Evolutionary conservation across 1,140 invertebrate genomes (phyloP), one percentile per base, ranked within the genome.

Genomic region (Procambarus clarkii): DNA sequence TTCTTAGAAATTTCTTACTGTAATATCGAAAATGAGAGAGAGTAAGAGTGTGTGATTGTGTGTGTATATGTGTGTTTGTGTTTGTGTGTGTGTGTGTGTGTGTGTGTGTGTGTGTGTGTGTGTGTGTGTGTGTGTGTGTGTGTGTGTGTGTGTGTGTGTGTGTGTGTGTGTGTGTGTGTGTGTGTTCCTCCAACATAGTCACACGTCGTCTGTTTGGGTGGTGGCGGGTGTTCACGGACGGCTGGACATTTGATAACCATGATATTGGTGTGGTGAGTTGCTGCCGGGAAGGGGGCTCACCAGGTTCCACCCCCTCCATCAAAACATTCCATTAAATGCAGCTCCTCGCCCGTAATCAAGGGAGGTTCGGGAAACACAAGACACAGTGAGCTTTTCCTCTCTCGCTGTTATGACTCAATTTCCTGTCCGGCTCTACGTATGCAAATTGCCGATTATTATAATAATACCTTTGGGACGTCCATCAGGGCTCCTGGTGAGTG

Each of bases 141-240:
- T 21, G 76, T 21, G 76, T 21, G 76, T 21, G 76, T 21, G 76
- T 21, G 76, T 21, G 76, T 21, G 76, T 21, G 76, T 21, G 76
- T 21, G 76, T 21, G 76, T 21, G 76, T 21, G 76, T 21, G 76
- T 21, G 77, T n/a, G 77, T n/a, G 77, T n/a, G 77, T n/a, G 77
- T 50, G 78, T n/a, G 45, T 34, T 7, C 1, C 60, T 3, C 11
- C 9, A 0, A 64, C 60, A 64, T 15, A 64, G 9, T 15, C 34
- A 34, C 34, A 34, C 34, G 34, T 34, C 1, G 34, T 34, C 34
- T 34, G 34, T 34, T 34, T 34, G 34, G 34, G 34, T 34, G 34
- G 34, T 34, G 34, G 34, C 34, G 34, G 34, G 34, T 34, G 34
- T 34, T 34, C 34, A 69, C 64, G 13, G 3, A 11, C 4, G 3